Evolutionary conservation across 2,797 vertebrate genomes (phyloP), one percentile per base, ranked within the genome.

Genomic region (Myiothlypis coronata): DNA sequence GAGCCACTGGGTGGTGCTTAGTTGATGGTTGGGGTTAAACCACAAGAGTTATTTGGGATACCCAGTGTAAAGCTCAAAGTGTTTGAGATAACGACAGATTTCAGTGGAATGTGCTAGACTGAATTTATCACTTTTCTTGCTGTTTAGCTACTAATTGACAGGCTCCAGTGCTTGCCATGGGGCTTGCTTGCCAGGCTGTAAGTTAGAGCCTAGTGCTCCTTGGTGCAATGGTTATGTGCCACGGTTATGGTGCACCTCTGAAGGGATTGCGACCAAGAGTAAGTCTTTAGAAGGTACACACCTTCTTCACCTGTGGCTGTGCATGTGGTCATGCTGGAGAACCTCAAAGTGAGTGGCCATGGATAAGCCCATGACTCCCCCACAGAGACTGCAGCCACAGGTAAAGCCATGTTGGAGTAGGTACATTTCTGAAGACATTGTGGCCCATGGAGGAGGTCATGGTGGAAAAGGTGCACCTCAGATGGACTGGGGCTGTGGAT

Each of bases 31-130:
- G 57, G 26, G 19, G 44, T 76, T 59, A 87, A 76, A 82, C 44
- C 39, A 53, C 17, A 11, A 22, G 23, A 69, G 20, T 41, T 26
- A 50, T 57, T 50, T 34, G 27, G 34, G 64, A 52, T 52, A 46
- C 24, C 26, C 37, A 50, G 0, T 34, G 24, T 8, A 20, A 37
- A 20, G 43, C 43, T 50, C 0, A 0, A 52, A 83, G 28, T n/a
- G 44, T 44, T 89, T 70, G 50, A 83, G 50, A 19, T 47, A 34
- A 87, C 0, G 0, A 22, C 21, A 70, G 28, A 52, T 39, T 14
- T 70, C 43, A 70, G 8, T 50, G 43, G n/a, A 64, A 57, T 26
- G 79, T 50, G 37, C 43, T 69, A 19, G 43, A 63, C 14, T 50
- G 64, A 63, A 70, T 56, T 69, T 63, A 22, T 30, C 57, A 32